Conservation (phyloP, 2,797 vertebrate species). For the Staurois parvus region DNA sequence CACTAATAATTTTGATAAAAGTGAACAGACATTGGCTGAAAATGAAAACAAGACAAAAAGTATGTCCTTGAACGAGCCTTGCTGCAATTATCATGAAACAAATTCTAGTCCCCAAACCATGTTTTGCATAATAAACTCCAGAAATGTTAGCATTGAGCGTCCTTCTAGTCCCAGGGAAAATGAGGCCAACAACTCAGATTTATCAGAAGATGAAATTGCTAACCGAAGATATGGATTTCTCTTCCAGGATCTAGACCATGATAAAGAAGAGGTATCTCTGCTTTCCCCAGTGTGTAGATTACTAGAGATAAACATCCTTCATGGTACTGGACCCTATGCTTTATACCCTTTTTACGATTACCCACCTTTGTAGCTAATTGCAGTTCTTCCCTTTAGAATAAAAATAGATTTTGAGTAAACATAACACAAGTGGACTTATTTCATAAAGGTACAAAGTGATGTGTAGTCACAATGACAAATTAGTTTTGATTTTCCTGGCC, state of each 20-base stretch:
- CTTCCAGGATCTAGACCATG: constrained; percentile 92
- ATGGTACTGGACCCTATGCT: constrained; percentile 73
- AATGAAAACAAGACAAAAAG: constrained; percentile 59
- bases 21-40: constrained; percentile 59
- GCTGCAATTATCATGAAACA: constrained; percentile 53
- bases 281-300: constrained; percentile 80
- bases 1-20: constrained; percentile 66
- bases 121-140: constrained; percentile 70
- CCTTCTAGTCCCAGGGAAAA: constrained; percentile 83
- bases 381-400: neutral
- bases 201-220: constrained; percentile 96
- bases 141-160: constrained; percentile 75
- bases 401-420: too few species aligned
- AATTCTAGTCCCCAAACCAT: constrained; percentile 67
- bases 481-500: neutral
- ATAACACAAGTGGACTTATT: too few species aligned
- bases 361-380: neutral
- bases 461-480: neutral
- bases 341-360: constrained; percentile 61
- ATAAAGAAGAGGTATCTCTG: constrained; percentile 91
- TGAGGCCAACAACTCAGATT: constrained; percentile 90
- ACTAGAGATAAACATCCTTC: constrained; percentile 78
- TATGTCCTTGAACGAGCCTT: constrained; percentile 64
- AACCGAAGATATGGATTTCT: constrained; percentile 94
- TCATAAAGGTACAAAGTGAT: neutral